Conservation (phyloP, 2,888 invertebrate species). For the Incurvaria masculella region DNA sequence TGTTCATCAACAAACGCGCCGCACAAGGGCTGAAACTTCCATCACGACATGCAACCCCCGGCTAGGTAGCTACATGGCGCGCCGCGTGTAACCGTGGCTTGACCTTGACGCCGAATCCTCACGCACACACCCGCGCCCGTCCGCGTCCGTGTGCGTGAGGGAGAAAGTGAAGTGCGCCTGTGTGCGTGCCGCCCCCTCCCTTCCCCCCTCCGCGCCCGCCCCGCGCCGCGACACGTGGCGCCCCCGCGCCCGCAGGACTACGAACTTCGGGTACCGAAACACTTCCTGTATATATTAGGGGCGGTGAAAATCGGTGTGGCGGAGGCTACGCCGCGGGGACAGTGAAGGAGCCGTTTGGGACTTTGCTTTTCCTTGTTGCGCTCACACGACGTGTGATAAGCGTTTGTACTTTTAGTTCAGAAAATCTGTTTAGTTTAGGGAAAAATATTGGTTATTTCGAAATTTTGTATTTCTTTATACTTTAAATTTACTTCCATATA, state of each 20-base stretch:
- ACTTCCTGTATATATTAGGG: not conserved
- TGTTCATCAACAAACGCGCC: too few species aligned
- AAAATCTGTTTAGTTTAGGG: too few species aligned
- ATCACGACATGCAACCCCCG: not conserved
- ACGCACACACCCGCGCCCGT: not conserved
- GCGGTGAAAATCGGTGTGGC: not conserved
- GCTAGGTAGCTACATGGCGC: not conserved
- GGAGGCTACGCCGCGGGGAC: too few species aligned
- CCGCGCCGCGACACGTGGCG: not conserved
- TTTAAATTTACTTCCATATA: too few species aligned
- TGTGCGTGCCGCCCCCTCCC: not conserved
- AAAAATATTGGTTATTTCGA: too few species aligned
- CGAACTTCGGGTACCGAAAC: not conserved
- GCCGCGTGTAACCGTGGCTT: not conserved
- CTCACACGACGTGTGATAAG: too few species aligned
- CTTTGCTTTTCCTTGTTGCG: too few species aligned
- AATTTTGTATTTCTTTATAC: too few species aligned
- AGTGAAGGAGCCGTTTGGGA: too few species aligned
- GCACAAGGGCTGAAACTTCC: too few species aligned
- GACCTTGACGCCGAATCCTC: not conserved
- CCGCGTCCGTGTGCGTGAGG: not conserved
- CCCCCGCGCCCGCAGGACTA: not conserved
- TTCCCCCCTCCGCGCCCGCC: not conserved
- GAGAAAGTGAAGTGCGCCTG: not conserved
- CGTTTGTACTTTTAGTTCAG: too few species aligned